A percentile compares a stretch with the other conserved stretches of the same genome.
These are phyloP conservation scores for Mylabris sibirica DNA, from an alignment of 2,888 invertebrate species.

Conservation along the genomic window DNA sequence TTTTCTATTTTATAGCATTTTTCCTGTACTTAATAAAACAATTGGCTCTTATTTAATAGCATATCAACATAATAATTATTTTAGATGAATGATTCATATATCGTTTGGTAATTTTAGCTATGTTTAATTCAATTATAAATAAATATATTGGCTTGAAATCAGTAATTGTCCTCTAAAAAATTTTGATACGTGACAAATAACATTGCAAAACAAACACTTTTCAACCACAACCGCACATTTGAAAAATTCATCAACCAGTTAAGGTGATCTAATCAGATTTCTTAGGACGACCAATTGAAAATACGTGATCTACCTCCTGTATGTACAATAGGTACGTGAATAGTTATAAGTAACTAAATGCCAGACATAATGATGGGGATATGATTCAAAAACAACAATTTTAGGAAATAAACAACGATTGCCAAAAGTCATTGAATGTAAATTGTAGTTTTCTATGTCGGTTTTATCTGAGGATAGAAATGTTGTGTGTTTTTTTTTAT, in stretches of 20 bases:
- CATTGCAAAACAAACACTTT: not conserved
- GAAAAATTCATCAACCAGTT: slow-evolving; percentile 12
- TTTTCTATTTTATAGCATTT: not conserved
- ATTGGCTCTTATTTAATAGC: not conserved
- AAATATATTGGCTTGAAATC: slow-evolving; percentile 8
- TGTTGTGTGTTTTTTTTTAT: not conserved
- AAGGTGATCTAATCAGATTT: slow-evolving; percentile 14
- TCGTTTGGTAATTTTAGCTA: not conserved
- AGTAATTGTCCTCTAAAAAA: slow-evolving; percentile 12
- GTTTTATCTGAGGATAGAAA: not conserved
- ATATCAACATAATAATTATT: not conserved
- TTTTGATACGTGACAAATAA: slow-evolving; percentile 12
- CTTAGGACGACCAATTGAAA: slow-evolving; percentile 13
- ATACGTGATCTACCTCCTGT: slow-evolving; percentile 6
- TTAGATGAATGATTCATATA: not conserved
- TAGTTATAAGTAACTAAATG: not conserved
- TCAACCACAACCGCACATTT: slow-evolving; percentile 11
- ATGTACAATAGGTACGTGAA: not conserved
- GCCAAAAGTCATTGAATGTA: not conserved
- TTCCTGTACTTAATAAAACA: too few species aligned
- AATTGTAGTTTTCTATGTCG: not conserved
- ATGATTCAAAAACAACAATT: too few species aligned
- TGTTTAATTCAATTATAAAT: slow-evolving; percentile 1
- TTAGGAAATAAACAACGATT: not conserved
- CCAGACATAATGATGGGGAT: not conserved